Evolutionary conservation across 2,888 invertebrate genomes (phyloP).

Genomic region (Achlya flavicornis): DNA sequence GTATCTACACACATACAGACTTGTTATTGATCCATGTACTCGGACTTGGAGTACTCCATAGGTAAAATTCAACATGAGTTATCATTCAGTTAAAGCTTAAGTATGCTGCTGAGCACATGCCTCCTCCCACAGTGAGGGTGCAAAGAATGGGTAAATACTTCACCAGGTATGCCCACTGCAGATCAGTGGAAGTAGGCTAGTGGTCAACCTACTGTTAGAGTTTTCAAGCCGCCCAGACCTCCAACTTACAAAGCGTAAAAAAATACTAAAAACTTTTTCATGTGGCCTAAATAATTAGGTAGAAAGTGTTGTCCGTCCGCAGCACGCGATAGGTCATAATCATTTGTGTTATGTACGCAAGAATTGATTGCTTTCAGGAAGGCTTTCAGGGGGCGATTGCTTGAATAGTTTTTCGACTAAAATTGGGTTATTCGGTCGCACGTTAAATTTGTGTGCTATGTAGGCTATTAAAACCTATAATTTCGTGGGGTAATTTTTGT

Average conservation of each 20-base stretch:
- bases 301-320: background rate
- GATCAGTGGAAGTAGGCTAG: too few species aligned
- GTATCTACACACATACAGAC: too few species aligned
- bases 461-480: background rate
- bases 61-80: too few species aligned
- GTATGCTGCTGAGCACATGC: too few species aligned
- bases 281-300: background rate
- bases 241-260: background rate
- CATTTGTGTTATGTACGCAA: background rate
- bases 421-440: background rate
- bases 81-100: too few species aligned
- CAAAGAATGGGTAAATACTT: too few species aligned
- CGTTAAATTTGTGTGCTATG: background rate
- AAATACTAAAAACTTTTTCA: background rate
- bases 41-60: background rate
- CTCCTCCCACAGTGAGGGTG: too few species aligned
- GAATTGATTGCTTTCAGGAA: background rate
- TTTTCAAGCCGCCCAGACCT: too few species aligned
- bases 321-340: conserved; percentile 1
- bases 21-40: background rate
- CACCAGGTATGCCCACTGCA: too few species aligned
- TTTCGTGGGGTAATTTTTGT: too few species aligned
- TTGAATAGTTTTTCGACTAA: background rate
- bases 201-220: too few species aligned
- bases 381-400: background rate